Evolutionary conservation across 2,113 vertebrate species (phyloP), one percentile per base, ranked within the genome.

Genomic region (Solenodon paradoxus): DNA sequence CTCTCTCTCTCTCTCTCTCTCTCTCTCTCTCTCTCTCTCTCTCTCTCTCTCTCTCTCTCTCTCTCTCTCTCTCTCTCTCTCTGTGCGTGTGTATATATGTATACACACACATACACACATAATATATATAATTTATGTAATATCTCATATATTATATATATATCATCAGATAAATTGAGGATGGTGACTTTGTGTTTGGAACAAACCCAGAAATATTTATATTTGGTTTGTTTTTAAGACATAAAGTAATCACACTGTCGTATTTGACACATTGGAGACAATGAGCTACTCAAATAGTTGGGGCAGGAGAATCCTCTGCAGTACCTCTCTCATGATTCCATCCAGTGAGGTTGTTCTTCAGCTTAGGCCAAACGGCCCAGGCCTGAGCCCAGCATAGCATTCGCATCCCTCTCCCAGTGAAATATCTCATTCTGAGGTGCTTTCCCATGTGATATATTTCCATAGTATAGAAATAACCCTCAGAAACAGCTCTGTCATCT

Each of bases 191-290:
- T 22, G n/a, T 55, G 19, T 86, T 94, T 83, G 74, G 28, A 92
- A 20, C 49, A 5, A 32, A 13, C 28, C 7, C 32, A n/a, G 82
- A 32, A 53, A 88, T 71, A 95, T 49, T 89, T 92, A 3, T 78
- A 68, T 74, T 94, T 94, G 72, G 55, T 85, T 85, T 89, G 69
- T 69, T 86, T 74, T 45, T 40, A 89, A 69, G n/a, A 68, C 45
- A 55, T 71, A 82, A 86, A 85, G 19, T 32, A 92, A n/a, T 83
- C 28, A 19, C 74, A 64, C 17, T 51, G 26, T n/a, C 77, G 13
- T 68, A 45, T 74, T 71, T 51, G n/a, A 69, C 17, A 38, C 45
- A 64, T 24, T 90, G 40, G 61, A 88, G 17, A 17, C 68, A 88
- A 55, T 81, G 38, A n/a, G 7, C 20, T 83, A 19, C 30, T 30